phyloP scores from a whole-genome alignment of 2,797 vertebrate species.

The Trematomus bernacchii region DNA sequence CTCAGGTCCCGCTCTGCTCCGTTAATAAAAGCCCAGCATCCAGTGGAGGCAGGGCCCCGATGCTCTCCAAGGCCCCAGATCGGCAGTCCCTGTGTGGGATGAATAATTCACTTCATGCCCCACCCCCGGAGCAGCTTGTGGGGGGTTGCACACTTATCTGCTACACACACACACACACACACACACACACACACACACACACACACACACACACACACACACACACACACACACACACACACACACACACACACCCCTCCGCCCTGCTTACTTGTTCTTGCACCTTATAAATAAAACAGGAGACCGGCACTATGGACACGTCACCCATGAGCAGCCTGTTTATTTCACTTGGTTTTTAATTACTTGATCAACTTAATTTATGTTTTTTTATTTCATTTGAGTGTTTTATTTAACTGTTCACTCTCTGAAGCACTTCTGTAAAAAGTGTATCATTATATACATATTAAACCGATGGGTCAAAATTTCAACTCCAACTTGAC shows the following conservation, averaged over 20 bases:
- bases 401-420: no score
- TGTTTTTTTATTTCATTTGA: no score
- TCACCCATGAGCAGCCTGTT: constrained; percentile 14
- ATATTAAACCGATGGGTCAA: constrained; percentile 24
- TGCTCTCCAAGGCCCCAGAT: constrained; percentile 67
- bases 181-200: constrained; percentile 45
- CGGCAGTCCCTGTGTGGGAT: constrained; percentile 74
- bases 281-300: constrained; percentile 75
- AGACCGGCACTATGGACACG: constrained; percentile 50
- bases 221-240: constrained; percentile 47
- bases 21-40: constrained; percentile 56
- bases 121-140: constrained; percentile 78
- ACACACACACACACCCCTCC: constrained; percentile 43
- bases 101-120: constrained; percentile 85
- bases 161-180: constrained; percentile 48
- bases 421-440: no score
- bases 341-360: no score
- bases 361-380: no score
- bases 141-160: constrained; percentile 73
- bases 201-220: constrained; percentile 48
- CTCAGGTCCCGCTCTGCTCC: constrained; percentile 38
- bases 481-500: neutral
- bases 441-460: neutral
- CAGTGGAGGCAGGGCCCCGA: constrained; percentile 57
- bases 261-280: constrained; percentile 58